Conservation (phyloP, 2,888 invertebrate genomes). For the Trissoscelio sp. region DNA sequence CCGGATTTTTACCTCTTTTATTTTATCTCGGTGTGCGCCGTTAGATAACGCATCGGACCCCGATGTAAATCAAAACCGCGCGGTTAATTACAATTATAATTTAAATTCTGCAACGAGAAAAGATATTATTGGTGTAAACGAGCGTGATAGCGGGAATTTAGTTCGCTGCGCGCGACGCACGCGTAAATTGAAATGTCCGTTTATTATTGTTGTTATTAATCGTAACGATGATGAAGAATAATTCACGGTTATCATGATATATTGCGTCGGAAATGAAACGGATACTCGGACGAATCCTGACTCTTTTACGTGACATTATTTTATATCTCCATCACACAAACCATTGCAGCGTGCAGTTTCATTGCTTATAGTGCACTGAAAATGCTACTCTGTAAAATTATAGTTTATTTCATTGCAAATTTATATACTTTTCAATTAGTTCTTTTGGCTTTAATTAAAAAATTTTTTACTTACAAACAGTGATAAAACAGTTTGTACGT, state of each 20-base stretch:
- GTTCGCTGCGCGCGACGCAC: constrained; percentile 21
- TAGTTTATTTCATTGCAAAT: too few species aligned
- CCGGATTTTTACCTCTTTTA: neutral
- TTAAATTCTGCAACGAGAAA: constrained; percentile 25
- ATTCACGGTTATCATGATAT: constrained; percentile 47
- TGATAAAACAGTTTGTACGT: too few species aligned
- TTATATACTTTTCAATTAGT: too few species aligned
- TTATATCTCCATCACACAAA: constrained; percentile 25
- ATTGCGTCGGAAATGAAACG: constrained; percentile 44
- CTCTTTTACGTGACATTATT: constrained; percentile 53
- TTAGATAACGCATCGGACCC: constrained; percentile 42
- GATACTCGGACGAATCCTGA: constrained; percentile 21
- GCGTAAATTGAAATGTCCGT: constrained; percentile 49
- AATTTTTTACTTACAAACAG: too few species aligned
- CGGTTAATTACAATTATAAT: constrained; percentile 60
- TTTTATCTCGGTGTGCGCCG: neutral
- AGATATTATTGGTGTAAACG: constrained; percentile 36
- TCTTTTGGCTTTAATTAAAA: too few species aligned
- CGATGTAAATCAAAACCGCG: constrained; percentile 52
- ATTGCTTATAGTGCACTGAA: neutral
- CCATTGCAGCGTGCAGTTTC: constrained; percentile 15
- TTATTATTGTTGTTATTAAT: constrained; percentile 41
- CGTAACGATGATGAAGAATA: constrained; percentile 35
- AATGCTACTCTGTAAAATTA: neutral
- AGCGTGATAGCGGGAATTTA: constrained; percentile 28